These are phyloP conservation scores for Eupithecia subfuscata DNA, from an alignment of 2,888 invertebrate genomes.

Conservation along the genomic window DNA sequence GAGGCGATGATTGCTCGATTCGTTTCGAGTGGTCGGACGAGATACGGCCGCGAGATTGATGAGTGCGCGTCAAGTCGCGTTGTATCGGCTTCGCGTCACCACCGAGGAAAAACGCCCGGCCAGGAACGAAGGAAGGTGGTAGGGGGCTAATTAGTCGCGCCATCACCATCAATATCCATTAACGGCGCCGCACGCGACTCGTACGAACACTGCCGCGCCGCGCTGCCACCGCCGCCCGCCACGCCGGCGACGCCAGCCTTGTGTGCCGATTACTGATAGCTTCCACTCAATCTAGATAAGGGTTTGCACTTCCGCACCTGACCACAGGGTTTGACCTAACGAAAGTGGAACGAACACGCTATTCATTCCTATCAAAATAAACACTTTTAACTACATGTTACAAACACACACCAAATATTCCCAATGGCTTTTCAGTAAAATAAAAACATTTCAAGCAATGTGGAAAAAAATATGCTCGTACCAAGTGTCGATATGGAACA, in stretches of 20 bases:
- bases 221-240: conserved; percentile 46
- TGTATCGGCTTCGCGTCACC: conserved; percentile 54
- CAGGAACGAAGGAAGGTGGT: conserved; percentile 59
- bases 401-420: not conserved
- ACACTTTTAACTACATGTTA: conserved; percentile 16
- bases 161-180: conserved; percentile 82
- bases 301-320: conserved; percentile 69
- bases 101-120: conserved; percentile 57
- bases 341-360: conserved; percentile 51
- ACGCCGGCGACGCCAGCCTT: conserved; percentile 43
- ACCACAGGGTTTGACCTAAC: conserved; percentile 54
- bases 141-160: conserved; percentile 78
- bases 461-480: not conserved
- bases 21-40: conserved; percentile 57
- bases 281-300: conserved; percentile 67
- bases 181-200: conserved; percentile 81
- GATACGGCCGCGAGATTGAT: conserved; percentile 64
- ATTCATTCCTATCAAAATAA: conserved; percentile 34
- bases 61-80: conserved; percentile 52
- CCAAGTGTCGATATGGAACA: not conserved
- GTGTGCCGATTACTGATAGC: conserved; percentile 64
- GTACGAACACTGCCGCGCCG: conserved; percentile 50
- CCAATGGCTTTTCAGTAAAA: not conserved
- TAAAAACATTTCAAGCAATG: not conserved
- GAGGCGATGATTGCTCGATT: conserved; percentile 57